A percentile compares a stretch with the other conserved stretches of the same genome.
These are phyloP conservation scores for Lagenorhynchus albirostris DNA, from an alignment of 2,113 vertebrate genomes.

Conservation along the genomic window DNA sequence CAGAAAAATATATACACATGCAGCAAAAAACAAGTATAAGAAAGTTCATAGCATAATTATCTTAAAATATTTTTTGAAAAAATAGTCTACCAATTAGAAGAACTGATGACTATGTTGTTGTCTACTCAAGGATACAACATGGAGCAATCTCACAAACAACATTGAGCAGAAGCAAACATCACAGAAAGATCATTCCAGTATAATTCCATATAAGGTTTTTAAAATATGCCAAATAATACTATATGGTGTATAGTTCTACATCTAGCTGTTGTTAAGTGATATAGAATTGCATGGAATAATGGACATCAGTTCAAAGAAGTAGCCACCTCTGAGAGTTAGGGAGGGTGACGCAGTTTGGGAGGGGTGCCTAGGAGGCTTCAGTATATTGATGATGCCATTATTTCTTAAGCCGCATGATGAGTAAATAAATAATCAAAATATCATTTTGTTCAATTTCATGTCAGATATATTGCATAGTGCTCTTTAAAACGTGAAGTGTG, in stretches of 20 bases:
- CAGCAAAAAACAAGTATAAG: not conserved
- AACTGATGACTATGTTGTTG: not conserved
- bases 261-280: not conserved
- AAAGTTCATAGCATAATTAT: not conserved
- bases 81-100: not conserved
- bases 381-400: not conserved
- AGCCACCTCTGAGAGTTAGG: not conserved
- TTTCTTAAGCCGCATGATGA: not conserved
- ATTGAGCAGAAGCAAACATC: not conserved
- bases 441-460: not conserved
- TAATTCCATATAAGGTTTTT: not conserved
- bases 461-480: not conserved
- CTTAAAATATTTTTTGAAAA: not conserved
- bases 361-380: not conserved
- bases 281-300: not conserved
- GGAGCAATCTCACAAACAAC: not conserved
- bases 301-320: not conserved
- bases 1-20: not conserved
- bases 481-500: not conserved
- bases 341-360: no score
- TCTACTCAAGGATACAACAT: not conserved
- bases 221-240: not conserved
- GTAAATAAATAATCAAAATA: not conserved
- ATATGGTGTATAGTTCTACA: not conserved
- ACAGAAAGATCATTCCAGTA: not conserved